Base-by-base conservation (phyloP, 2,888 invertebrate species). In the Aphidius colemani region DNA sequence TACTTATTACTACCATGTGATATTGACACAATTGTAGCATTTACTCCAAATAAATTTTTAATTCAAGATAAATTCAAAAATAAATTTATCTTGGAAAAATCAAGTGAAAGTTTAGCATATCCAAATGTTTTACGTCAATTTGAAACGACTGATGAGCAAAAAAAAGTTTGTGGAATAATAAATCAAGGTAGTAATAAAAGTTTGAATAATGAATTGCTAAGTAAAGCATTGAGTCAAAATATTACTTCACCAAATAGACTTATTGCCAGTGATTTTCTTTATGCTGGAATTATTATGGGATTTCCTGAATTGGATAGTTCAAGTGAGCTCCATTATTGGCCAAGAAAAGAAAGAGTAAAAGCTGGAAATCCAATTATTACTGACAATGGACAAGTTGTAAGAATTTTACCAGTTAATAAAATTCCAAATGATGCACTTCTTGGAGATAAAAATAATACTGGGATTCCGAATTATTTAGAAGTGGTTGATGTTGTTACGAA, bases 401-500 rank as follows among this genome's bases (percentile, higher is more conserved):
- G 74, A 69, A 72, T 77, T 7, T 61, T 83, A 8, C 65, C 71
- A 10, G 43, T 71, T 0, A 66, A 73, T 10, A 71, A 77, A 46
- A 66, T 79, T 18, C 74, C 77, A 0, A 60, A 67, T 7, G 75
- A 74, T 6, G 74, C 74, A 13, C 64, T 71, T 60, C 66, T 74
- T 10, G 63, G 66, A 6, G 69, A 72, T 44, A 69, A 51, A 45
- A 70, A 57, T 51, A 66, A 68, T 61, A 18, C 41, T 6, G 72
- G 67, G 30, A 67, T 80, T 3, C 69, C 77, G 46, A 83, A 84
- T 11, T 87, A 83, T 71, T 74, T 86, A 55, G 86, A 87, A 76
- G 82, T 88, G n/a, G 80, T 85, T 30, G 87, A 88, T 75, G 68
- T 84, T 5, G 75, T 80, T 6, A 79, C 79, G 64, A 81, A 82